Evolutionary conservation across 2,797 vertebrate species (phyloP).

Genomic region (Podargus strigoides): DNA sequence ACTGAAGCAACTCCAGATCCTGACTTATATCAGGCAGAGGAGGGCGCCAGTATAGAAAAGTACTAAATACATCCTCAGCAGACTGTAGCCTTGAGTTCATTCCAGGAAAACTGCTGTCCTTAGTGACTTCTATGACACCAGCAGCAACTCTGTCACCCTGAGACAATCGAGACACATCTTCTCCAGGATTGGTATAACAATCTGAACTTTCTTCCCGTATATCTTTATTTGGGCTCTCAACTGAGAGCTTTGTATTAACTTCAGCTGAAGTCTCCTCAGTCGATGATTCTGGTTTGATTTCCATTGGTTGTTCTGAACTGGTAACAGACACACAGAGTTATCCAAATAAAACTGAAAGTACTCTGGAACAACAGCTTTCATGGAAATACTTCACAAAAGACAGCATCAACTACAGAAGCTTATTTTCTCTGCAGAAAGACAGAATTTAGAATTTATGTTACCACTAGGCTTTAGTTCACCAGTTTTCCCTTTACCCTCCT

Average conservation of each 20-base stretch:
- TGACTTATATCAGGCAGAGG: constrained; percentile 87
- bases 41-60: constrained; percentile 87
- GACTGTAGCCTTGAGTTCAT: neutral
- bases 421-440: neutral
- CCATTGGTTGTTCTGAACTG: constrained; percentile 29
- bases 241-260: neutral
- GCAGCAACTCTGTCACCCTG: constrained; percentile 47
- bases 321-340: neutral
- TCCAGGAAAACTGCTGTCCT: constrained; percentile 3
- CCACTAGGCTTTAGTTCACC: neutral
- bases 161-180: neutral
- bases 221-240: neutral
- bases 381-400: neutral
- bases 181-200: constrained; percentile 40
- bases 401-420: neutral
- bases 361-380: neutral
- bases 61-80: constrained; percentile 79
- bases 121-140: constrained; percentile 26
- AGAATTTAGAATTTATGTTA: neutral
- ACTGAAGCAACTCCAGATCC: constrained; percentile 82
- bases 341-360: neutral
- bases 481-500: neutral
- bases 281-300: neutral
- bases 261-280: neutral
- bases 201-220: constrained; percentile 6